These are phyloP conservation scores for Sebastes hubbsi DNA, from an alignment of 2,797 vertebrate genomes.

Conservation along the genomic window DNA sequence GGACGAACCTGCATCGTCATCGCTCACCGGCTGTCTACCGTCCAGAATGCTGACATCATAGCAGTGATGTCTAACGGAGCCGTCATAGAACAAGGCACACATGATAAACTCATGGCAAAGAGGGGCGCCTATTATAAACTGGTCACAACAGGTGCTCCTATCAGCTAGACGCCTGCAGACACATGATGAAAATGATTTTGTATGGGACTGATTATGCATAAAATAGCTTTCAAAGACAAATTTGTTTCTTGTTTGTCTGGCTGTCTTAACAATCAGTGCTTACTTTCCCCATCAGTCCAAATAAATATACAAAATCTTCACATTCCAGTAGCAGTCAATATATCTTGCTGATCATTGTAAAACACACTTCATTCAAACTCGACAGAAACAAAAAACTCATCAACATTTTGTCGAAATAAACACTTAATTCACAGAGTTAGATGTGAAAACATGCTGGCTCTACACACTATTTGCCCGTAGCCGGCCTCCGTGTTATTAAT, in stretches of 20 bases:
- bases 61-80: slow-evolving; percentile 85
- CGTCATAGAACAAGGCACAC: slow-evolving; percentile 83
- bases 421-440: too few species aligned
- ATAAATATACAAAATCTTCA: neutral
- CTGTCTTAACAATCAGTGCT: neutral
- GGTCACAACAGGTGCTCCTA: slow-evolving; percentile 84
- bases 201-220: neutral
- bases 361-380: neutral
- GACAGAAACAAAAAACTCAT: neutral
- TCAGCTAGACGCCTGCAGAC: slow-evolving; percentile 71
- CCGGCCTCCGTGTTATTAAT: too few species aligned
- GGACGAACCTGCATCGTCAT: slow-evolving; percentile 88
- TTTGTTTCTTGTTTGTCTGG: neutral
- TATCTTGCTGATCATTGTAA: neutral
- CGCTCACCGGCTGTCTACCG: slow-evolving; percentile 86
- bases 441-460: too few species aligned
- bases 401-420: too few species aligned
- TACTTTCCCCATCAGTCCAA: neutral
- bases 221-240: neutral
- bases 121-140: slow-evolving; percentile 84
- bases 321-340: neutral
- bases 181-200: neutral
- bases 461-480: too few species aligned
- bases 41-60: slow-evolving; percentile 85
- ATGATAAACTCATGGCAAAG: slow-evolving; percentile 82